These are phyloP conservation scores for Periophthalmus modestus DNA, from an alignment of 2,113 vertebrate species.

Conservation along the genomic window DNA sequence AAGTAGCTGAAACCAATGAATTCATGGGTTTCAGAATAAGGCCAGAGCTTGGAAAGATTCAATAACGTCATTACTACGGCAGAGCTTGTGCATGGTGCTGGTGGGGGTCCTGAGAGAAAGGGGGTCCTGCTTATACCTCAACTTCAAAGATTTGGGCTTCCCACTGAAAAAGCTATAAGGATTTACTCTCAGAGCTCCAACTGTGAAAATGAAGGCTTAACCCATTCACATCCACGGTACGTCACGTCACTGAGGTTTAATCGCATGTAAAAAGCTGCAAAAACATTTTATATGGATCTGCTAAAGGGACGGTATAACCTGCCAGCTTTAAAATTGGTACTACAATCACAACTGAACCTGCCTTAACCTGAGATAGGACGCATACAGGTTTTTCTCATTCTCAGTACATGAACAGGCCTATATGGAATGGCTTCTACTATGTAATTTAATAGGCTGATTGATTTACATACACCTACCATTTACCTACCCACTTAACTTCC, in stretches of 20 bases:
- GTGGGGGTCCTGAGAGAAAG: background rate
- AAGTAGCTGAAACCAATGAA: too few relatives aligned
- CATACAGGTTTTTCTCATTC: too few relatives aligned
- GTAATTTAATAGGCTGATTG: too few relatives aligned
- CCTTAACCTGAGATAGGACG: too few relatives aligned
- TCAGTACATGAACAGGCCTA: too few relatives aligned
- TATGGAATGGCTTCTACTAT: too few relatives aligned
- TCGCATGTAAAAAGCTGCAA: background rate
- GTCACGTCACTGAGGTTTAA: background rate
- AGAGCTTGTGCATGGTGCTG: background rate
- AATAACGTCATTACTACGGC: background rate
- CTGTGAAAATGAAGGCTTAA: slow-evolving; percentile 1
- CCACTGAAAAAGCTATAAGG: background rate
- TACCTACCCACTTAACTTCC: background rate
- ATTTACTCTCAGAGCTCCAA: background rate
- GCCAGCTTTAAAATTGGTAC: too few relatives aligned
- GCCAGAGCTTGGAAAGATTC: background rate
- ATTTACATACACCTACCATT: too few relatives aligned
- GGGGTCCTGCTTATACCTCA: background rate
- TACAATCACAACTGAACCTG: too few relatives aligned
- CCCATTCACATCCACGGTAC: background rate
- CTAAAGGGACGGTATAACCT: background rate
- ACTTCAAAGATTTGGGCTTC: background rate
- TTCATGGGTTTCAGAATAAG: background rate
- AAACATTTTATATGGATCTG: too few relatives aligned